These are phyloP conservation scores for Quiscalus mexicanus DNA, from an alignment of 2,113 vertebrate genomes.

Conservation along the genomic window DNA sequence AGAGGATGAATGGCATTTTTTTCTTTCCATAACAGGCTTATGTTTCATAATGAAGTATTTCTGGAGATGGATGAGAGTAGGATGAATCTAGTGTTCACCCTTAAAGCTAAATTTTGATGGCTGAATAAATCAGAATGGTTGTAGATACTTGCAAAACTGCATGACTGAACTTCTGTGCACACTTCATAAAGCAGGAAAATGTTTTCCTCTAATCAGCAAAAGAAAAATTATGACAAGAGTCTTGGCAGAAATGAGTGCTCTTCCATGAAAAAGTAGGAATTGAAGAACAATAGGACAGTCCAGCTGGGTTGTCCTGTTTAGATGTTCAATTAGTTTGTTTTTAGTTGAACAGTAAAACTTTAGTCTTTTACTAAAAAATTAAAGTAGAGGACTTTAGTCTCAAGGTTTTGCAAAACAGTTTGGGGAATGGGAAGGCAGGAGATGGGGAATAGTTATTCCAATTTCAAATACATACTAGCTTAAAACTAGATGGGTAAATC, in stretches of 20 bases:
- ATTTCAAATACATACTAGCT: neutral
- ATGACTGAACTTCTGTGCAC: constrained; percentile 43
- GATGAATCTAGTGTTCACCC: neutral
- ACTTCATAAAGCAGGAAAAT: constrained; percentile 17
- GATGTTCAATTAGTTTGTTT: neutral
- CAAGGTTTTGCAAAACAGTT: neutral
- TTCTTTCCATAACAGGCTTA: neutral
- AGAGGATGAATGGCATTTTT: constrained; percentile 23
- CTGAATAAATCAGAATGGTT: constrained; percentile 45
- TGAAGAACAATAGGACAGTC: neutral
- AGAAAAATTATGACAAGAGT: neutral
- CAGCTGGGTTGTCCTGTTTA: neutral
- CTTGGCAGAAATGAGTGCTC: neutral
- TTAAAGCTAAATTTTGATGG: constrained; percentile 50
- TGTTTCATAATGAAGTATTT: constrained; percentile 36
- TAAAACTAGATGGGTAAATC: neutral
- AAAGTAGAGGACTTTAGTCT: neutral
- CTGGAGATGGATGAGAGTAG: constrained; percentile 12
- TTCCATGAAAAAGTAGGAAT: neutral
- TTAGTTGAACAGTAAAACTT: neutral
- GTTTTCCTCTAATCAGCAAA: constrained; percentile 35
- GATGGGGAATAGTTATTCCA: neutral
- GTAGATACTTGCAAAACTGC: constrained; percentile 5
- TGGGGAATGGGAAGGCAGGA: neutral
- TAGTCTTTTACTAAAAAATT: neutral